Percentiles rank a stretch among this genome's conserved stretches.
Conservation (phyloP, 1,140 invertebrate species). For the Drosophila sulfurigaster region DNA sequence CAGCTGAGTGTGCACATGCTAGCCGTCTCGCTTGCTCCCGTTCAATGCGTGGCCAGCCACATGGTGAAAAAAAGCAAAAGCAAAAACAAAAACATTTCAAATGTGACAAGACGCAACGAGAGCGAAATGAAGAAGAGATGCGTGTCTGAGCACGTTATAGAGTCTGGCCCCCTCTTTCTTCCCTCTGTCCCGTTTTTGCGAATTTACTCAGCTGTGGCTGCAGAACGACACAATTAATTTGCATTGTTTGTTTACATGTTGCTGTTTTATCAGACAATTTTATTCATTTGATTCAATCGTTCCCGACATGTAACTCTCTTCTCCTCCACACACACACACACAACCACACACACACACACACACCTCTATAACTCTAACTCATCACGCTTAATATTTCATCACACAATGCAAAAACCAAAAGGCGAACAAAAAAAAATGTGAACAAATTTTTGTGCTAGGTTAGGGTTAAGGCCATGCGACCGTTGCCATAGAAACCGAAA, state of each 20-base stretch:
- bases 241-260: constrained; percentile 47
- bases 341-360: not conserved
- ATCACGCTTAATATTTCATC: constrained; percentile 18
- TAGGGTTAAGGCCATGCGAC: constrained; percentile 76
- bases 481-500: constrained; percentile 24
- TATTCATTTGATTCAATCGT: constrained; percentile 2
- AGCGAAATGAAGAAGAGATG: not conserved
- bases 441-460: constrained; percentile 64
- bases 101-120: constrained; percentile 19
- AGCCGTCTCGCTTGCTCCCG: constrained; percentile 44
- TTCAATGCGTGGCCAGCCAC: constrained; percentile 39
- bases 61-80: constrained; percentile 43
- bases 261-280: constrained; percentile 6
- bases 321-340: not conserved
- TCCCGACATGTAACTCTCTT: not conserved
- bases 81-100: constrained; percentile 52
- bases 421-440: not conserved
- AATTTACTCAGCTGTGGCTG: constrained; percentile 23
- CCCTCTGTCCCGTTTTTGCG: not conserved
- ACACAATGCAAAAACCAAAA: constrained; percentile 11
- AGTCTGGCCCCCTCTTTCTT: not conserved
- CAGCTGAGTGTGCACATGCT: constrained; percentile 52
- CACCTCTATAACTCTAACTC: too few relatives aligned
- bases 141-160: constrained; percentile 9
- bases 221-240: constrained; percentile 38